Evolutionary conservation across 1,140 invertebrate species (phyloP), one percentile per base, ranked within the genome.

Genomic region (Drosophila obscura): DNA sequence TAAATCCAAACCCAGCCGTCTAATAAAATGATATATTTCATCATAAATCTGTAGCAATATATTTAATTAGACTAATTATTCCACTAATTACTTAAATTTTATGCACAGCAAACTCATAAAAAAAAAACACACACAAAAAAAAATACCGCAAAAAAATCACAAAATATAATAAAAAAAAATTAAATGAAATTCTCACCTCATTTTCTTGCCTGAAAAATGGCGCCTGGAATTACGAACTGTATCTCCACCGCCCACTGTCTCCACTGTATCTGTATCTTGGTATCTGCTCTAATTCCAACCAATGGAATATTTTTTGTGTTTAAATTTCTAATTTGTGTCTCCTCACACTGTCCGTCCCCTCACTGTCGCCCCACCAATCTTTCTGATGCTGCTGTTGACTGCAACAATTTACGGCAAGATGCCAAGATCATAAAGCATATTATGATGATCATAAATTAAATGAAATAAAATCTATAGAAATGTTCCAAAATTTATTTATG

Each of bases 341-440:
- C 62, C 24, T 39, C 62, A 62, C 68, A 71, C 62, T 80, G 53
- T 68, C 67, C 44, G 49, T n/a, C 66, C 66, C 43, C 61, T 11
- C 15, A 13, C 2, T n/a, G n/a, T n/a, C 49, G 26, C 16, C 24
- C 31, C 43, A 44, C 22, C 73, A 57, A 41, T 11, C 16, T 53
- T 15, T 66, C 15, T 77, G 35, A 13, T 39, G 35, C 67, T 52
- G 63, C 66, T 85, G 82, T 87, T 85, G 82, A 88, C 83, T 85
- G 83, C 83, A 85, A 75, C 83, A 85, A 85, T 85, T 85, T 85
- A 85, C 82, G 82, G 83, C 82, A 87, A 87, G 62, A 78, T 87
- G 82, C 82, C 82, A 88, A 88, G 78, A 73, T 71, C 82, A 85
- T 85, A 85, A 85, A 85, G 83, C 82, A 87, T 87, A 85, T 85